Base-by-base conservation (phyloP, 2,113 vertebrate species). In the Actinemys pallida region DNA sequence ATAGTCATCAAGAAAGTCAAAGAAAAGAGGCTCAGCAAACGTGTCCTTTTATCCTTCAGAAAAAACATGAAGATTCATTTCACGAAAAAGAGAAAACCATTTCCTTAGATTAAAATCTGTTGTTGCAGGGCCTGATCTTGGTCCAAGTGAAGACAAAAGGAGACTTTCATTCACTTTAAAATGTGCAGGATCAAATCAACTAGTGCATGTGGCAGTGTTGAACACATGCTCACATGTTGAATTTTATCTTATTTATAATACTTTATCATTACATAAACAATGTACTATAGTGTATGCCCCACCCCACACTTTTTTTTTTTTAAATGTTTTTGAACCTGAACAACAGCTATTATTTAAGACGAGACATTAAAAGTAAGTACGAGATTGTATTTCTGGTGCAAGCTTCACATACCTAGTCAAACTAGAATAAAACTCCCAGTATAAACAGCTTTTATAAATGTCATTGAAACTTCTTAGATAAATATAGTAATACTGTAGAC, bases 391-490 rank as follows among this genome's bases (percentile, higher is more conserved):
- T 92, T 92, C 89, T 84, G 13, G 25, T 88, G 45, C 20, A 94
- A 89, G 42, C 78, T 92, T 88, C 79, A 79, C 11, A 35, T 8
- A 35, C 11, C 5, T 87, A 78, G 53, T 76, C 59, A 79, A 85
- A 72, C 50, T 76, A 83, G 92, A 92, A 93, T 83, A 87, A 95
- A 96, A 92, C 35, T 93, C 57, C 10, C 47, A 79, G 53, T 75
- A 94, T 87, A 97, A 94, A 96, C 65, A 93, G 90, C 85, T 93
- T 96, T 80, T 78, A 52, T 69, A 97, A 96, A 94, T 95, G 92
- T 90, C 91, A 98, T 82, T 96, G 92, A 95, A 95, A 54, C 54
- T 92, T 91, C 91, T 92, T 86, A 94, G 81, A 97, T 96, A 97
- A 97, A 97, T 86, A 90, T 1, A 96, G 92, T 93, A 87, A 96